A percentile compares a stretch with the other conserved stretches of the same genome.
These are phyloP conservation scores for Crenichthys baileyi DNA, from an alignment of 2,797 vertebrate species.

Conservation along the genomic window DNA sequence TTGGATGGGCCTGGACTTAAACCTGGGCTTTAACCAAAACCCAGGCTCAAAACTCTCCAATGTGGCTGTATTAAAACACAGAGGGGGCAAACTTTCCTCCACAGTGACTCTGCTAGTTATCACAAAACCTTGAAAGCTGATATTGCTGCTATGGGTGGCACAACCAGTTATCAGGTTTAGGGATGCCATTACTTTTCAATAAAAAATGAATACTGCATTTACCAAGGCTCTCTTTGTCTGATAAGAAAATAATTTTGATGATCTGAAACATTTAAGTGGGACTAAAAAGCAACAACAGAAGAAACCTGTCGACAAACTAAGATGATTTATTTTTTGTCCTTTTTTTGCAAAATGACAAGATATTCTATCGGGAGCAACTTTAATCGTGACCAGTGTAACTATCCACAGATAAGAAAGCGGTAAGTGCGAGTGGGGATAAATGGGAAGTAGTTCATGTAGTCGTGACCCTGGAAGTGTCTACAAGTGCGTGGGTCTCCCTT, in stretches of 20 bases:
- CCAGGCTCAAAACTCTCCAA: not conserved
- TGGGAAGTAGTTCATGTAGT: constrained; percentile 52
- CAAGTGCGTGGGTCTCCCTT: constrained; percentile 48
- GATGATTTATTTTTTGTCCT: not conserved
- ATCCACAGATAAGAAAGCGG: constrained; percentile 42
- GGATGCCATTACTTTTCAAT: not conserved
- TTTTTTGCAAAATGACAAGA: not conserved
- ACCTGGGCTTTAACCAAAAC: not conserved
- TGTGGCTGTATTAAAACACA: too few relatives aligned
- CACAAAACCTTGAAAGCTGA: not conserved
- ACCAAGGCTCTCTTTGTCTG: not conserved
- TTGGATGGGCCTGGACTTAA: not conserved
- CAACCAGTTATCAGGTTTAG: not conserved
- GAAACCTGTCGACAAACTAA: constrained; percentile 3
- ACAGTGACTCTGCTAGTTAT: not conserved
- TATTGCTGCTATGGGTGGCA: not conserved
- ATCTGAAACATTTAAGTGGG: not conserved
- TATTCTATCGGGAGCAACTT: not conserved
- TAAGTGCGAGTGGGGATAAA: constrained; percentile 56
- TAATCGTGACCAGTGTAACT: constrained; percentile 10
- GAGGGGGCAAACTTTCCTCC: too few relatives aligned
- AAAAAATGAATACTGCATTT: not conserved
- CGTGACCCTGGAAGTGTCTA: constrained; percentile 56
- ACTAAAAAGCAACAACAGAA: not conserved
- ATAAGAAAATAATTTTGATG: not conserved